Conservation (phyloP, 2,888 invertebrate genomes). For the Chironomus tentans region DNA sequence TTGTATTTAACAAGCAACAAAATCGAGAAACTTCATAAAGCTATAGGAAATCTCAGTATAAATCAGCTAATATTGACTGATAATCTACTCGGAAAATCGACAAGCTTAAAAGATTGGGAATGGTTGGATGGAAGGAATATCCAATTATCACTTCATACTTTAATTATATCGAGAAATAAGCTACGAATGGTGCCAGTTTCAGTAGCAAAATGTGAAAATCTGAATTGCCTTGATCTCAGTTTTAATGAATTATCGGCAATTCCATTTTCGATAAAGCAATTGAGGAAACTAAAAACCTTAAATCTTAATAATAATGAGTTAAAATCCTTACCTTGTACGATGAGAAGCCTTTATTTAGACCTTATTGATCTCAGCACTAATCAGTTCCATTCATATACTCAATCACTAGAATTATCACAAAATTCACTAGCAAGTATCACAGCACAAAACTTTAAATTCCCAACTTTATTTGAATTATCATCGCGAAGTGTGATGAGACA, state of each 20-base stretch:
- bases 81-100: conserved; percentile 52
- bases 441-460: background rate
- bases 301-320: conserved; percentile 18
- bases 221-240: conserved; percentile 55
- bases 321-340: conserved; percentile 37
- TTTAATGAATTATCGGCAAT: conserved; percentile 51
- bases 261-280: conserved; percentile 57
- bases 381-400: conserved; percentile 31
- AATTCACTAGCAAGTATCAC: background rate
- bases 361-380: conserved; percentile 40
- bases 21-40: conserved; percentile 58
- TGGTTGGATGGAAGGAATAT: conserved; percentile 54
- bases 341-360: conserved; percentile 36
- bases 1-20: conserved; percentile 64
- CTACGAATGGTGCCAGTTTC: conserved; percentile 49
- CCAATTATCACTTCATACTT: conserved; percentile 45
- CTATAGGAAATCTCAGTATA: conserved; percentile 56
- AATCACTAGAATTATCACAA: background rate
- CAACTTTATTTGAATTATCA: conserved; percentile 8
- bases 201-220: conserved; percentile 51
- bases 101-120: conserved; percentile 48
- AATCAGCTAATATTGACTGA: conserved; percentile 53
- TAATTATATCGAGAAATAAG: conserved; percentile 58
- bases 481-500: background rate
- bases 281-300: conserved; percentile 33